Percentiles rank a stretch among this genome's conserved stretches.
Conservation (phyloP, 2,888 invertebrate genomes). For the Taphrorychus bicolor region DNA sequence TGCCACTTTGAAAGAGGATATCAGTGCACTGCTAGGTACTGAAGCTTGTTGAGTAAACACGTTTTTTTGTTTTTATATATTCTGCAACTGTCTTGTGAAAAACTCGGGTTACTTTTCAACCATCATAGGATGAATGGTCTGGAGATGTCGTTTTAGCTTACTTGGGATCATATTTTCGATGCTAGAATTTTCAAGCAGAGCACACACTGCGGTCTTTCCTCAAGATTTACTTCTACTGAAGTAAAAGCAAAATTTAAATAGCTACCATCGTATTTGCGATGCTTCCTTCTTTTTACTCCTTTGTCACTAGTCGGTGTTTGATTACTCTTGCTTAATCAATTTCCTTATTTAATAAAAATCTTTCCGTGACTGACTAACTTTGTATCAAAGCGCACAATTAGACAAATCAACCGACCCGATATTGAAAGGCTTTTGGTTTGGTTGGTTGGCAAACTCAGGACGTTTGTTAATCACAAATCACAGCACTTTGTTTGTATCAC, state of each 20-base stretch:
- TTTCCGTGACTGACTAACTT: no score
- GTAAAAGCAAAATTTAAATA: slow-evolving; percentile 17
- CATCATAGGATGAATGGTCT: slow-evolving; percentile 12
- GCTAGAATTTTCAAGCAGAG: slow-evolving; percentile 4
- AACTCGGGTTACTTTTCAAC: slow-evolving; percentile 2
- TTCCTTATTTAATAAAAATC: no score
- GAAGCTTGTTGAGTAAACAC: slow-evolving; percentile 22
- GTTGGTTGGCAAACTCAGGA: no score
- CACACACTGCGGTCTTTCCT: slow-evolving; percentile 15
- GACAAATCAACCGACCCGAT: no score
- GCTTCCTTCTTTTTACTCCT: no score
- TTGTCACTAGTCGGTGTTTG: no score
- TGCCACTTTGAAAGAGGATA: slow-evolving; percentile 39
- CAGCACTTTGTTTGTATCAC: no score
- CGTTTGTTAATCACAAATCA: no score
- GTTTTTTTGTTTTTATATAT: slow-evolving; percentile 18
- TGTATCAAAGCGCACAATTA: no score
- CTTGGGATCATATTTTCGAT: slow-evolving; percentile 6
- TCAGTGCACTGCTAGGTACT: slow-evolving; percentile 28
- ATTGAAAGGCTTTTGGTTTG: no score
- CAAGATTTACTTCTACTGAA: slow-evolving; percentile 13
- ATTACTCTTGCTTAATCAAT: neutral
- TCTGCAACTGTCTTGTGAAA: slow-evolving; percentile 10
- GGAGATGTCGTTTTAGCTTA: slow-evolving; percentile 9
- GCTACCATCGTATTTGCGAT: no score